Evolutionary conservation across 2,113 vertebrate genomes (phyloP).

Genomic region (Rhynchomys soricoides): DNA sequence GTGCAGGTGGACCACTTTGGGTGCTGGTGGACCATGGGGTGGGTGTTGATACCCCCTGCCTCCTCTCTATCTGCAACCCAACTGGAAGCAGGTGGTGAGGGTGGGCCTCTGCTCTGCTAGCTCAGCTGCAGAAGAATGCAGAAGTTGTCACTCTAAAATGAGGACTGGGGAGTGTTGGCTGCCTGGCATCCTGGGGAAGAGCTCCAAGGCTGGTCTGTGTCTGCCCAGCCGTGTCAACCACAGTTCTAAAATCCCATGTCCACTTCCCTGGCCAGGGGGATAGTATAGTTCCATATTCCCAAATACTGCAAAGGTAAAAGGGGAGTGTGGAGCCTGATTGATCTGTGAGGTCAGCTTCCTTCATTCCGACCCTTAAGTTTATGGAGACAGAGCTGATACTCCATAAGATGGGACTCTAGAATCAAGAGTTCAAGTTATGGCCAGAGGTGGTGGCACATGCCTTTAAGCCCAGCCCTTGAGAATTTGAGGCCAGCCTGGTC

Average conservation of each 20-base stretch:
- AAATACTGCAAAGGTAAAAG: neutral
- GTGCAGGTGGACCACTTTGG: neutral
- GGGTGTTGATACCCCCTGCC: neutral
- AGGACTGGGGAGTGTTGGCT: conserved; percentile 58
- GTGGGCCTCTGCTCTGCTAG: neutral
- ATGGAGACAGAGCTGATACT: neutral
- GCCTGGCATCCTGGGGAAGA: neutral
- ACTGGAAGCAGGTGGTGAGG: neutral
- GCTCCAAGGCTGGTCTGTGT: neutral
- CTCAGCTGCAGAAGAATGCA: conserved; percentile 43
- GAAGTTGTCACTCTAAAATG: conserved; percentile 68
- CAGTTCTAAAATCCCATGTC: neutral
- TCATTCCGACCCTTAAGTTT: neutral
- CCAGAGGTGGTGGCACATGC: neutral
- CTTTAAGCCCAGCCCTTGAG: neutral
- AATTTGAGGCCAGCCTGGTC: neutral
- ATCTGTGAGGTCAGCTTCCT: neutral
- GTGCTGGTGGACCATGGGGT: fast-evolving
- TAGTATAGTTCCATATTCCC: neutral
- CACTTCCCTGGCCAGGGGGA: neutral
- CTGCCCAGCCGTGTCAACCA: neutral
- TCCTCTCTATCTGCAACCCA: neutral
- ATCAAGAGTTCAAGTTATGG: neutral
- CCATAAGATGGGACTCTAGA: neutral
- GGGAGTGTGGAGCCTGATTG: too few species aligned